Evolutionary conservation across 2,113 vertebrate species (phyloP), one percentile per base, ranked within the genome.

Genomic region (Isurus oxyrinchus): DNA sequence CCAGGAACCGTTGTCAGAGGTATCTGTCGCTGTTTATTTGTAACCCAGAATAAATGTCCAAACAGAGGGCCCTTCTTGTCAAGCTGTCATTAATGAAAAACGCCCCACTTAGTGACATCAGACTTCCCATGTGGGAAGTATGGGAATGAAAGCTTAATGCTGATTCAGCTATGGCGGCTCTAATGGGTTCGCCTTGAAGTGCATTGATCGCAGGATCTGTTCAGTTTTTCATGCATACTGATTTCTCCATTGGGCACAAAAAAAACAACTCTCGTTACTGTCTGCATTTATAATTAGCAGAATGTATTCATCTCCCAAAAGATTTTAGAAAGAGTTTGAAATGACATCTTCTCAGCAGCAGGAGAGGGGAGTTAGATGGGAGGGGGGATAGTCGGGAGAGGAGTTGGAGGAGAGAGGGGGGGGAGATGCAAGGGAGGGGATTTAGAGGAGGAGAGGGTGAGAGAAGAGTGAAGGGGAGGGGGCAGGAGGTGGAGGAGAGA

Each of bases 1-100:
- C 99, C 99, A 0, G 99, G 99, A 96, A 99, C 99, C 0, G 99
- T 99, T 25, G 99, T 99, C 96, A 98, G 98, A 98, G 99, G 99
- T 99, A 97, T 25, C 57, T 40, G 96, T 84, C 96, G 40, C 96
- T 69, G 21, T 53, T 44, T 53, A 2, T 95, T 49, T 53, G 63
- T 94, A 40, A 23, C 35, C n/a, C 14, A 44, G 14, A 66, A 35
- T 11, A 44, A 94, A 19, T 66, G 6, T 49, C 21, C 23, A 25
- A 21, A 7, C 40, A 14, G 59, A 13, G 10, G 10, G 40, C 27
- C 31, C 7, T 1, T 66, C 76, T 14, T 86, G 23, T 23, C 23
- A 27, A 11, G 57, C 63, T 96, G 53, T 63, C 96, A 49, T 49
- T 66, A 67, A 25, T 67, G n/a, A 95, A 11, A 93, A 49, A 25